Evolutionary conservation across 2,888 invertebrate genomes (phyloP).

Genomic region (Lamellibrachia satsuma): DNA sequence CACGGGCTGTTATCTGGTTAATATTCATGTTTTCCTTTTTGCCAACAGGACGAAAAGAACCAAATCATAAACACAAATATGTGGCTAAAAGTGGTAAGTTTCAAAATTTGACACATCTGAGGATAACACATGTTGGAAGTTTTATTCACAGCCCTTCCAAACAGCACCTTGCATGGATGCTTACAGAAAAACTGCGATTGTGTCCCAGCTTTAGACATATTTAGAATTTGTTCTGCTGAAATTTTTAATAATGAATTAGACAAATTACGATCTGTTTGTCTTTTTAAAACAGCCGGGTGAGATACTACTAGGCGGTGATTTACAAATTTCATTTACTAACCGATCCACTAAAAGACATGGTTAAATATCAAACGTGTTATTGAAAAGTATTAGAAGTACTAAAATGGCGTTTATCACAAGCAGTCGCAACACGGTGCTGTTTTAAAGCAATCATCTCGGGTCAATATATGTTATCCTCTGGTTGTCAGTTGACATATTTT

Average conservation of each 20-base stretch:
- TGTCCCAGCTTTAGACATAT: neutral
- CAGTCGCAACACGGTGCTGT: neutral
- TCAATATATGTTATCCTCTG: neutral
- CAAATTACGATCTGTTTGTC: neutral
- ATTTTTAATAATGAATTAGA: neutral
- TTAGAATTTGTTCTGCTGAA: neutral
- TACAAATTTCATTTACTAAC: neutral
- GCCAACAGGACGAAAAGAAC: slow-evolving; percentile 94
- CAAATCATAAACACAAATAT: slow-evolving; percentile 98
- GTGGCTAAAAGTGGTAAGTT: slow-evolving; percentile 97
- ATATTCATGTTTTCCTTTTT: slow-evolving; percentile 29
- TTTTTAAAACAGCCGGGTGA: neutral
- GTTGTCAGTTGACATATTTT: neutral
- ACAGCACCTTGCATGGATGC: neutral
- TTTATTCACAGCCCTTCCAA: neutral
- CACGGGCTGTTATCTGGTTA: neutral
- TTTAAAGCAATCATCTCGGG: neutral
- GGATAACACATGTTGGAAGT: slow-evolving; percentile 35
- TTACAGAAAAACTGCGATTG: neutral
- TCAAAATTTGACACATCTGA: slow-evolving; percentile 22
- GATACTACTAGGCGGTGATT: neutral
- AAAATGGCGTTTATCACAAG: neutral
- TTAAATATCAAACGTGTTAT: too few relatives aligned
- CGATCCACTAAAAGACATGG: too few relatives aligned
- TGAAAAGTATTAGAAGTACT: neutral